phyloP scores from a whole-genome alignment of 2,797 vertebrate genomes.

The Malurus splendens region DNA sequence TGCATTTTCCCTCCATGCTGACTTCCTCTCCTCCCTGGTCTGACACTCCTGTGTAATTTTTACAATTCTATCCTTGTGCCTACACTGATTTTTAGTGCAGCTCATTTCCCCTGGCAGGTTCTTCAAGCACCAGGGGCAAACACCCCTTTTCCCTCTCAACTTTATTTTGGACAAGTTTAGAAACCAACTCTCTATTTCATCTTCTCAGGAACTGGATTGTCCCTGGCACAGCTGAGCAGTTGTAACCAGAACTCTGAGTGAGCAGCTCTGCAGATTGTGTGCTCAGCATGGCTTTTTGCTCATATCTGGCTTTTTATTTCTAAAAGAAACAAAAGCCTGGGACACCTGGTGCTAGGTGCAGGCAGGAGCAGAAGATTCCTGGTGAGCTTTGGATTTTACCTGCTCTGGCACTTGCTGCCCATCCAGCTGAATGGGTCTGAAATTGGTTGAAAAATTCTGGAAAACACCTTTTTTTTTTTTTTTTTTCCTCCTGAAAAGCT shows the following conservation, averaged over 20 bases:
- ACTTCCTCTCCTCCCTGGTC: background rate
- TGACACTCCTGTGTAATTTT: background rate
- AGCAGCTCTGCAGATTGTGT: background rate
- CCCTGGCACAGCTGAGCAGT: background rate
- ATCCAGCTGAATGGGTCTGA: background rate
- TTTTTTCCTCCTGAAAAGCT: background rate
- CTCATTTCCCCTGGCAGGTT: background rate
- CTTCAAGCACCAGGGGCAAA: background rate
- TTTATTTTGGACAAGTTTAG: background rate
- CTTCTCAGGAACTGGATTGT: background rate
- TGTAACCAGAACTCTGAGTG: background rate
- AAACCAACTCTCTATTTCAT: background rate
- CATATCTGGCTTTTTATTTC: background rate
- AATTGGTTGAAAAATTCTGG: background rate
- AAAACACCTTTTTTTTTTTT: fast-evolving
- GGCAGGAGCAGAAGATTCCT: background rate
- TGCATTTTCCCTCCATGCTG: background rate
- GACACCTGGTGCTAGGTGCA: background rate
- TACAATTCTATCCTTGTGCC: background rate
- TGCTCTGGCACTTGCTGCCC: background rate
- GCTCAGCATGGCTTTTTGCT: background rate
- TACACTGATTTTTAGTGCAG: background rate
- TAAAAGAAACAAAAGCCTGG: background rate
- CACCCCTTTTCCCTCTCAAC: background rate
- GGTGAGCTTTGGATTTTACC: background rate